phyloP scores from a whole-genome alignment of 2,113 vertebrate genomes.

The Otis tarda region DNA sequence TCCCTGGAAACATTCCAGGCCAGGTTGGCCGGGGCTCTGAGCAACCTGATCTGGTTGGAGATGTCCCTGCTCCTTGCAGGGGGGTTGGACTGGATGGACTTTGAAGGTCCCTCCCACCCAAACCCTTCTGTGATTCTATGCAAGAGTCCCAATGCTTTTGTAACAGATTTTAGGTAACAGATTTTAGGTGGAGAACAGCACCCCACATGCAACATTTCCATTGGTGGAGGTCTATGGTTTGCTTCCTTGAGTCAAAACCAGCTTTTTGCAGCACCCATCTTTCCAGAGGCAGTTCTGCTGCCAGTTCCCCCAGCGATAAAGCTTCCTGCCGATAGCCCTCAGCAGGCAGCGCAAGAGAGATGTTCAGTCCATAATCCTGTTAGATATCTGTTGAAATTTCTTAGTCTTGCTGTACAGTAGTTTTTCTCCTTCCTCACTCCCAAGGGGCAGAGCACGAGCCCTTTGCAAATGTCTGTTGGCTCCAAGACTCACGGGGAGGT shows the following conservation, averaged over 20 bases:
- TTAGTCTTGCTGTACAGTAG: not conserved
- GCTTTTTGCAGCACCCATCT: not conserved
- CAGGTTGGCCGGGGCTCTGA: too few relatives aligned
- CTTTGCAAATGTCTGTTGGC: not conserved
- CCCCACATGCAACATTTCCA: rapidly evolving
- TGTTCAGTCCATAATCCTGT: not conserved
- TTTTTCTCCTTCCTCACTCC: not conserved
- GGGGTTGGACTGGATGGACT: too few relatives aligned
- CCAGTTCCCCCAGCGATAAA: not conserved
- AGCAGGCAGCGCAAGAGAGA: not conserved
- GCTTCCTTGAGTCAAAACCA: not conserved
- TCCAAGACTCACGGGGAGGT: not conserved
- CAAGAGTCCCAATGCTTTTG: not conserved
- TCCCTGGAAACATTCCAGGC: too few relatives aligned
- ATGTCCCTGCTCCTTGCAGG: too few relatives aligned
- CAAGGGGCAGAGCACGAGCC: not conserved
- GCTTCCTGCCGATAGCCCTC: not conserved
- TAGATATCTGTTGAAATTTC: not conserved
- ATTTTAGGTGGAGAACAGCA: not conserved
- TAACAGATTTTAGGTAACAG: not conserved
- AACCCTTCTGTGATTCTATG: too few relatives aligned
- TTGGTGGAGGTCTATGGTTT: not conserved
- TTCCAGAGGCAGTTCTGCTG: not conserved
- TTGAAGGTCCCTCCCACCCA: too few relatives aligned
- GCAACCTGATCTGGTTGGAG: too few relatives aligned